Conservation (phyloP, 2,888 invertebrate genomes). For the Tortrix viridana region DNA sequence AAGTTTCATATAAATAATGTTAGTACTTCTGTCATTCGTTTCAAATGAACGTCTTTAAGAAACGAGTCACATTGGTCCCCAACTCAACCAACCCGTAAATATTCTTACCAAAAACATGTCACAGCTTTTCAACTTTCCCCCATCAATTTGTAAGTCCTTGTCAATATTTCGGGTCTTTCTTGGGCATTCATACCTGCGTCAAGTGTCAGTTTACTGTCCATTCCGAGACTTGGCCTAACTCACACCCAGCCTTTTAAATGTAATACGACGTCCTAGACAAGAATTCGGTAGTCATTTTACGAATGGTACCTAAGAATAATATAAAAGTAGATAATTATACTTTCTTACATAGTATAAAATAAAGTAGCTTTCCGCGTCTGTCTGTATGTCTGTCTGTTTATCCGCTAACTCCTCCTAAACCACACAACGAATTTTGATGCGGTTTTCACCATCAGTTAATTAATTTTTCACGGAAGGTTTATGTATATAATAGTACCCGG, state of each 20-base stretch:
- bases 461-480: too few relatives aligned
- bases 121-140: conserved; percentile 14
- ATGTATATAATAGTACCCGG: too few relatives aligned
- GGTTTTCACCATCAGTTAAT: too few relatives aligned
- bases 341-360: too few relatives aligned
- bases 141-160: conserved; percentile 22
- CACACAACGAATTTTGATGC: too few relatives aligned
- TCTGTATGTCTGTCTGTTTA: too few relatives aligned
- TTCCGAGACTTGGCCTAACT: background rate
- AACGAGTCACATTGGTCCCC: background rate
- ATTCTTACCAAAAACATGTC: conserved; percentile 4
- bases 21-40: too few relatives aligned
- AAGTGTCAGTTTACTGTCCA: conserved; percentile 28
- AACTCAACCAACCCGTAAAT: conserved; percentile 10
- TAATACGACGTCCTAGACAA: background rate
- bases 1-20: too few relatives aligned
- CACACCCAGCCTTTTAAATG: conserved; percentile 2
- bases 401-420: too few relatives aligned
- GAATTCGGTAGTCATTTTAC: background rate
- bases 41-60: background rate
- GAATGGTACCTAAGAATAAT: background rate
- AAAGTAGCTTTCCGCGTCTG: too few relatives aligned
- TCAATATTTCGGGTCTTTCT: conserved; percentile 19
- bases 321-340: too few relatives aligned
- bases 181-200: conserved; percentile 22